phyloP scores from a whole-genome alignment of 1,140 invertebrate species.

The Drosophila ercepeae region DNA sequence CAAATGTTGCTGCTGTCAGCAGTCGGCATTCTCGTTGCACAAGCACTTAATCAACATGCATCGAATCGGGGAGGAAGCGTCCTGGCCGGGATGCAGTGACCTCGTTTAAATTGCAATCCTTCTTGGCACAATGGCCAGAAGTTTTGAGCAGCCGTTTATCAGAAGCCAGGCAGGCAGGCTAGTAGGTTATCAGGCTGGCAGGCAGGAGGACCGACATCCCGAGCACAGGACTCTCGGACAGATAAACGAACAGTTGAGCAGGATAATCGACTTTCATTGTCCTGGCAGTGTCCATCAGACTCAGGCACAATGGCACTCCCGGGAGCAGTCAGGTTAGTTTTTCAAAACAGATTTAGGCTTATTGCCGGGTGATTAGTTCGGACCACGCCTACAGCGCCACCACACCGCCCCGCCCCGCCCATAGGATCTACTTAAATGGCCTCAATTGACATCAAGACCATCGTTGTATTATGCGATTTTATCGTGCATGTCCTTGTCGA shows the following conservation, averaged over 20 bases:
- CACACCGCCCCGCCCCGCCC: conserved; percentile 1
- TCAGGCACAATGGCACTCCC: conserved; percentile 6
- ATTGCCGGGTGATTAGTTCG: conserved; percentile 54
- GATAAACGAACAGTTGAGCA: conserved; percentile 23
- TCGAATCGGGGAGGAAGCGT: conserved; percentile 16
- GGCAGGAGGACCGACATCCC: neutral
- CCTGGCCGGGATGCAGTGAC: conserved; percentile 33
- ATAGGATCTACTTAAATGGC: conserved; percentile 17
- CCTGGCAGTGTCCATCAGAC: conserved; percentile 16
- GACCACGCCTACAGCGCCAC: neutral
- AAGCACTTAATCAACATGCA: conserved; percentile 71
- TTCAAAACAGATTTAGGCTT: conserved; percentile 46
- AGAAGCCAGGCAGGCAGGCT: conserved; percentile 30
- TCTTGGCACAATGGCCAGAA: conserved; percentile 44
- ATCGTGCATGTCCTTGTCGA: conserved; percentile 14
- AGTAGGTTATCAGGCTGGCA: conserved; percentile 9
- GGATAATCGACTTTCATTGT: conserved; percentile 52
- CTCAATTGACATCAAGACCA: conserved; percentile 34
- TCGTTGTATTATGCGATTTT: conserved; percentile 21
- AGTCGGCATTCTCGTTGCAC: conserved; percentile 60
- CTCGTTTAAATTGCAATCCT: conserved; percentile 61
- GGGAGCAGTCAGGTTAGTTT: conserved; percentile 27
- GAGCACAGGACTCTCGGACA: neutral
- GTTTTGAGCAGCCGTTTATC: conserved; percentile 53
- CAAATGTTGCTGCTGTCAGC: conserved; percentile 47